Conservation (phyloP, 2,888 invertebrate genomes). For the Notodonta ziczac region DNA sequence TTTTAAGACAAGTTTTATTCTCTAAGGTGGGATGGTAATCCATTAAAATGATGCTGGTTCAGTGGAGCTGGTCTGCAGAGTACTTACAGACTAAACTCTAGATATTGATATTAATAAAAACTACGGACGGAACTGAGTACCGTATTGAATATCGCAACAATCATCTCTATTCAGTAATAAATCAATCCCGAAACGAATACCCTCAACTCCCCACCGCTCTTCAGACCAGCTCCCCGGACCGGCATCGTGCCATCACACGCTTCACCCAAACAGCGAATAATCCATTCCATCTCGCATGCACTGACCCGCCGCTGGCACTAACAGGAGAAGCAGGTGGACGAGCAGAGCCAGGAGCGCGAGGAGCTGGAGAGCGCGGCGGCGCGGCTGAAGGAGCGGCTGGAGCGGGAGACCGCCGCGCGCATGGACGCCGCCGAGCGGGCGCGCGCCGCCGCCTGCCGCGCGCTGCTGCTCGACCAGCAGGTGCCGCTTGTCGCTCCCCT, state of each 20-base stretch:
- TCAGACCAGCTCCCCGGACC: slow-evolving; percentile 15
- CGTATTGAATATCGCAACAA: neutral
- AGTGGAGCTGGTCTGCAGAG: slow-evolving; percentile 8
- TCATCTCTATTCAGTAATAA: too few relatives aligned
- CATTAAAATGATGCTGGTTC: slow-evolving; percentile 16
- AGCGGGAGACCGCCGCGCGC: slow-evolving; percentile 94
- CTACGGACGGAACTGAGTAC: too few relatives aligned
- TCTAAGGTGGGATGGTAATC: slow-evolving; percentile 21
- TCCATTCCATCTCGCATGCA: slow-evolving; percentile 40
- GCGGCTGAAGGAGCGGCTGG: slow-evolving; percentile 93
- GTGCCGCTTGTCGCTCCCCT: slow-evolving; percentile 27
- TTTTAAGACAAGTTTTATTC: slow-evolving; percentile 20
- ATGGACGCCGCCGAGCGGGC: slow-evolving; percentile 93
- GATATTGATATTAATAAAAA: too few relatives aligned
- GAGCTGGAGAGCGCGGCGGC: slow-evolving; percentile 93
- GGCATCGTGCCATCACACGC: slow-evolving; percentile 18
- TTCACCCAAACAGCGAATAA: slow-evolving; percentile 25
- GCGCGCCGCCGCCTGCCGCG: slow-evolving; percentile 80
- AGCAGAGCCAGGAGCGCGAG: slow-evolving; percentile 95
- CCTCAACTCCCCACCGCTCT: neutral
- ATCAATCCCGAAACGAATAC: neutral
- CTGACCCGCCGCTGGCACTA: slow-evolving; percentile 50
- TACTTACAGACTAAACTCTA: too few relatives aligned
- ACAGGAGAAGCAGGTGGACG: slow-evolving; percentile 95
- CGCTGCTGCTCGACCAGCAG: slow-evolving; percentile 86